Evolutionary conservation across 2,888 invertebrate species (phyloP).

Genomic region (Sarcophaga carnaria): DNA sequence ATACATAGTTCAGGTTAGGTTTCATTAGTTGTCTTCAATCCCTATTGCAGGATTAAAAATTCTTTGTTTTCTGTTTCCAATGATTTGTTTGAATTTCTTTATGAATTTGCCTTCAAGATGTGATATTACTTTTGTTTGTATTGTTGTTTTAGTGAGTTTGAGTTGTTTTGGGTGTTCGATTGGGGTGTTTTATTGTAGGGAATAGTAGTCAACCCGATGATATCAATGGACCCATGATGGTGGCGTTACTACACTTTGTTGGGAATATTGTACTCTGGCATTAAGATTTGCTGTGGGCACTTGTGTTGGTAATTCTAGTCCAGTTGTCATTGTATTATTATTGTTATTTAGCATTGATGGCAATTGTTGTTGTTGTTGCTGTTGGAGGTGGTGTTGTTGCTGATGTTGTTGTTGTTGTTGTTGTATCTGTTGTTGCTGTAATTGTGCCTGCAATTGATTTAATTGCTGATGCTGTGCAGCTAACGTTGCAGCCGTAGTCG

Average conservation of each 20-base stretch:
- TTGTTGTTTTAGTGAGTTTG: constrained; percentile 47
- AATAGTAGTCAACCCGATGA: constrained; percentile 63
- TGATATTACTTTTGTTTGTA: constrained; percentile 36
- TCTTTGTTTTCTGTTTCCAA: constrained; percentile 17
- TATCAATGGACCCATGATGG: constrained; percentile 82
- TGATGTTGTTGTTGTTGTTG: constrained; percentile 81
- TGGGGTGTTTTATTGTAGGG: constrained; percentile 54
- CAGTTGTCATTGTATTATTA: constrained; percentile 74
- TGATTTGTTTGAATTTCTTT: constrained; percentile 67
- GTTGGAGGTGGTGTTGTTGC: constrained; percentile 77
- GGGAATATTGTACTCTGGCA: constrained; percentile 82
- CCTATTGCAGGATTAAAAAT: constrained; percentile 32
- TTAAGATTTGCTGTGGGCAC: constrained; percentile 84
- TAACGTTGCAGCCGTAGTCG: constrained; percentile 82
- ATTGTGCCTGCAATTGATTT: constrained; percentile 79
- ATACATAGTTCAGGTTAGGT: not conserved
- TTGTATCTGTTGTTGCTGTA: constrained; percentile 75
- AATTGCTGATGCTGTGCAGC: constrained; percentile 73
- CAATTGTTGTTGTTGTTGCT: constrained; percentile 82
- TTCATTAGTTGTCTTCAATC: not conserved
- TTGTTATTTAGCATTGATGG: constrained; percentile 73
- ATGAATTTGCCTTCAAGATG: constrained; percentile 60
- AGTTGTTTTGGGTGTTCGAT: constrained; percentile 9
- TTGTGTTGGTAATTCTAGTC: constrained; percentile 78
- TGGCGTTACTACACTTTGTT: constrained; percentile 82